phyloP scores from a whole-genome alignment of 2,888 invertebrate genomes.

The Orthosia gracilis region DNA sequence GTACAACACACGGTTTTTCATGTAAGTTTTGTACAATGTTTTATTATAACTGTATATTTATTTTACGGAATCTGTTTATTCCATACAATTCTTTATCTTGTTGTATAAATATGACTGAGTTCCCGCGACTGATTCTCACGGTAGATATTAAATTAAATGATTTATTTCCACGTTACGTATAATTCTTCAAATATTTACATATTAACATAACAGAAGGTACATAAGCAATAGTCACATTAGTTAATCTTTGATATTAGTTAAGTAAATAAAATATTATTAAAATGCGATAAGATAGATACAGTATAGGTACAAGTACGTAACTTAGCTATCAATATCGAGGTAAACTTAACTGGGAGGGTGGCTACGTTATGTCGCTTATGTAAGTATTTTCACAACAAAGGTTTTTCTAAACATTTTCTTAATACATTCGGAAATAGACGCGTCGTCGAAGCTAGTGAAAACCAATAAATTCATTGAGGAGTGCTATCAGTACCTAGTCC shows the following conservation, averaged over 20 bases:
- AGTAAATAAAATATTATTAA: background rate
- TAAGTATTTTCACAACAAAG: constrained; percentile 12
- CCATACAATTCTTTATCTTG: constrained; percentile 27
- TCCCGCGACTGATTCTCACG: constrained; percentile 19
- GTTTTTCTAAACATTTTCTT: background rate
- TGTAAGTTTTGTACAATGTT: constrained; percentile 64
- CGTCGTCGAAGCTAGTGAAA: background rate
- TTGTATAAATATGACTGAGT: constrained; percentile 19
- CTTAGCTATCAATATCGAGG: background rate
- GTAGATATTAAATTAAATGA: constrained; percentile 7
- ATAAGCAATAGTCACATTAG: background rate
- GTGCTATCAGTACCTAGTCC: background rate
- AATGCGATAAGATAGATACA: background rate
- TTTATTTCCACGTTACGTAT: constrained; percentile 25
- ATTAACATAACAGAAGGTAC: too few relatives aligned
- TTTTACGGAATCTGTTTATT: constrained; percentile 41
- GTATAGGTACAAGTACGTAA: constrained; percentile 6
- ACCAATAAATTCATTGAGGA: background rate
- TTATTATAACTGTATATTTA: constrained; percentile 45
- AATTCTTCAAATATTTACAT: constrained; percentile 34
- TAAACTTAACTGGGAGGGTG: constrained; percentile 4
- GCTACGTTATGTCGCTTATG: constrained; percentile 35
- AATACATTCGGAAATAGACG: constrained; percentile 5
- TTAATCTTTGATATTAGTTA: background rate
- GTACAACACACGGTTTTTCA: constrained; percentile 58